Evolutionary conservation across 2,797 vertebrate species (phyloP).

Genomic region (Danio tinwini): DNA sequence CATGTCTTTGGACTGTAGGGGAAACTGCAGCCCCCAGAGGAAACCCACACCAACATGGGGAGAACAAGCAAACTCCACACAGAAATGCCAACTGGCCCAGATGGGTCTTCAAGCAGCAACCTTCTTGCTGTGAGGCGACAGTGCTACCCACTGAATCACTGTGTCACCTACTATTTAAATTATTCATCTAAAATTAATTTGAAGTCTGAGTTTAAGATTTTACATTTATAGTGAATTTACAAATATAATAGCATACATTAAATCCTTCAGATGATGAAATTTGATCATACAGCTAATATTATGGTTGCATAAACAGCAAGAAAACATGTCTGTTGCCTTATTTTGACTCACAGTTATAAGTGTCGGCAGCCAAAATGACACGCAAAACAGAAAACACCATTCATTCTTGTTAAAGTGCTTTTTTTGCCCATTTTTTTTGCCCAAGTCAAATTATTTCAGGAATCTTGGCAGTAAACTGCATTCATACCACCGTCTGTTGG

Average conservation of each 20-base stretch:
- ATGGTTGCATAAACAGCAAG: neutral
- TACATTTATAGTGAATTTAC: neutral
- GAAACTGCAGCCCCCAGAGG: no score
- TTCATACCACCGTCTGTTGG: neutral
- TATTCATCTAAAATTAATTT: no score
- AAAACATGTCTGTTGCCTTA: neutral
- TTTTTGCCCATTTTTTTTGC: neutral
- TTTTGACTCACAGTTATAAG: neutral
- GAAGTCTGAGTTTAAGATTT: no score
- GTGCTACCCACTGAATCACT: no score
- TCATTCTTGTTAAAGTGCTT: neutral
- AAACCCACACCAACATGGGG: no score
- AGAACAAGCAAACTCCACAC: no score
- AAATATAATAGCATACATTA: neutral
- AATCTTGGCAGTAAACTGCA: conserved; percentile 21
- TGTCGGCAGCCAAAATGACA: neutral
- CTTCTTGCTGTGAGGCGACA: no score
- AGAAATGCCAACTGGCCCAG: no score
- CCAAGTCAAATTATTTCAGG: conserved; percentile 18
- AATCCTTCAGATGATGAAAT: neutral
- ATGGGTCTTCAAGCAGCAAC: no score
- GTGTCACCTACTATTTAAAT: no score
- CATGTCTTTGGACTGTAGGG: no score
- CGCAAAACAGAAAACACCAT: neutral
- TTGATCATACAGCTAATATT: neutral